Conservation (phyloP, 2,113 vertebrate genomes). For the Halcyon malimbica region DNA sequence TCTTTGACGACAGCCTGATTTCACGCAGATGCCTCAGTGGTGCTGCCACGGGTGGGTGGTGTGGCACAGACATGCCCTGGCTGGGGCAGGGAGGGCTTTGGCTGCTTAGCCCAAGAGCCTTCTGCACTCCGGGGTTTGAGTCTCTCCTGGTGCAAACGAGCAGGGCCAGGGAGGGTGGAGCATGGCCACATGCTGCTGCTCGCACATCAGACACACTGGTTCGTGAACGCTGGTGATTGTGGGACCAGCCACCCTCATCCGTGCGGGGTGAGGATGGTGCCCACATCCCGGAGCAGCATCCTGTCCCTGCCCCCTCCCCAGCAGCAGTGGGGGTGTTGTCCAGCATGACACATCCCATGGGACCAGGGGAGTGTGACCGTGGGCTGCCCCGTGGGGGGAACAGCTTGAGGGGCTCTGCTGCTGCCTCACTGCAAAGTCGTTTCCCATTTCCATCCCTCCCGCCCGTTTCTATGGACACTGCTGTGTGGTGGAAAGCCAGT, state of each 20-base stretch:
- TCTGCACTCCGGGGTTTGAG: background rate
- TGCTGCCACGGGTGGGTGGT: background rate
- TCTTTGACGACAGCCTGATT: background rate
- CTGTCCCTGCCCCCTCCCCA: rapidly evolving
- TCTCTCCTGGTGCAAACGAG: background rate
- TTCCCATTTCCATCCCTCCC: background rate
- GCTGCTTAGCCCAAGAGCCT: background rate
- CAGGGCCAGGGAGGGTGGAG: background rate
- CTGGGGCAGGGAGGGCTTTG: background rate
- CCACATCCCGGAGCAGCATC: rapidly evolving
- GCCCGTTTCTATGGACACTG: background rate
- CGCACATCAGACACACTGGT: rapidly evolving
- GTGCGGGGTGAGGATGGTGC: rapidly evolving
- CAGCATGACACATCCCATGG: rapidly evolving
- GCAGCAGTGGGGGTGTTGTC: background rate
- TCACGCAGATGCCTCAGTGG: background rate
- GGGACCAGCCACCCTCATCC: background rate
- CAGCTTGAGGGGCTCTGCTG: background rate
- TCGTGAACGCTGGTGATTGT: rapidly evolving
- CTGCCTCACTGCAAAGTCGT: rapidly evolving
- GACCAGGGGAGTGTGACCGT: rapidly evolving
- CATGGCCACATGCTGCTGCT: background rate
- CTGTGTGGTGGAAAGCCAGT: background rate
- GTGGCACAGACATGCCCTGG: rapidly evolving
- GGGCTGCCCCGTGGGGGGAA: rapidly evolving